phyloP scores from a whole-genome alignment of 2,113 vertebrate species.

The Pelobates fuscus region DNA sequence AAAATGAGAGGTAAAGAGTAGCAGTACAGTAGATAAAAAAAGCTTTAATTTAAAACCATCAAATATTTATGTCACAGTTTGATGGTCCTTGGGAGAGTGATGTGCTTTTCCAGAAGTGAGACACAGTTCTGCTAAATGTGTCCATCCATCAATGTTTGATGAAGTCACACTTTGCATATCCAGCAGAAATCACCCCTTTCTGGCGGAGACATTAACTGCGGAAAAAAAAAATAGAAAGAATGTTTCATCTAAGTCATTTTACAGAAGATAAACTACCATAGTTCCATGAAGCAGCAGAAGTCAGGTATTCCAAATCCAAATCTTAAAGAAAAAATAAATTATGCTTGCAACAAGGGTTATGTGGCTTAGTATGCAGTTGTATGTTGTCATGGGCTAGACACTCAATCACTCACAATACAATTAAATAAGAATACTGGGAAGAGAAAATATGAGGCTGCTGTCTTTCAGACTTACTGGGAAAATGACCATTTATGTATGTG shows the following conservation, averaged over 20 bases:
- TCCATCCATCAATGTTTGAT: conserved; percentile 37
- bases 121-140: conserved; percentile 36
- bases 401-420: too few relatives aligned
- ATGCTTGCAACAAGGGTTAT: too few relatives aligned
- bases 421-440: too few relatives aligned
- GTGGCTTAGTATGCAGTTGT: too few relatives aligned
- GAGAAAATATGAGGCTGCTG: too few relatives aligned
- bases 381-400: too few relatives aligned
- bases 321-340: too few relatives aligned
- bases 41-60: conserved; percentile 33
- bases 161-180: conserved; percentile 42
- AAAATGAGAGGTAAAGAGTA: neutral
- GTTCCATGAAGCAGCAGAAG: conserved; percentile 24
- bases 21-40: conserved; percentile 31
- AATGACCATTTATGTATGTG: too few relatives aligned
- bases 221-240: conserved; percentile 22
- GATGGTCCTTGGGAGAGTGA: conserved; percentile 41
- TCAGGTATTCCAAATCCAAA: neutral
- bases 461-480: too few relatives aligned
- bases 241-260: conserved; percentile 34
- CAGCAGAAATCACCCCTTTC: conserved; percentile 20
- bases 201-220: conserved; percentile 25
- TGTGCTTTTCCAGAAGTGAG: conserved; percentile 41
- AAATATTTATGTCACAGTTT: conserved; percentile 46
- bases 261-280: conserved; percentile 35